Evolutionary conservation across 2,797 vertebrate genomes (phyloP), one percentile per base, ranked within the genome.

Genomic region (Protosalanx chinensis): DNA sequence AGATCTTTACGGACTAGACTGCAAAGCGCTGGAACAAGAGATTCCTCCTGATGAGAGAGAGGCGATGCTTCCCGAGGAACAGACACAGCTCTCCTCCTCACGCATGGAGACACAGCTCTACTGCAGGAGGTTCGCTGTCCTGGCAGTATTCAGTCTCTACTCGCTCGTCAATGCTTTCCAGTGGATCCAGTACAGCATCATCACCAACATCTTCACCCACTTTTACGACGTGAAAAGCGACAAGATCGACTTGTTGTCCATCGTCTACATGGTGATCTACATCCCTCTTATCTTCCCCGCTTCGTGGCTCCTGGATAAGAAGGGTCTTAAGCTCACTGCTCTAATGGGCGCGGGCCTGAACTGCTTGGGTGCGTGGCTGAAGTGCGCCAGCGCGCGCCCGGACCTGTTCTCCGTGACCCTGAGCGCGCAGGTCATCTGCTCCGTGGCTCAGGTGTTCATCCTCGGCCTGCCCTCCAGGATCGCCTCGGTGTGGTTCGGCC

Each of bases 111-210:
- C 90, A 0, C 75, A 72, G 18, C 88, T 97, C 18, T 96, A 93
- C 46, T 4, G 74, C 73, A 89, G 87, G 71, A 88, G 97, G 29
- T 95, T 98, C 80, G 88, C 78, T 1, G 95, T 98, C 68, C 91
- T 99, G 13, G 57, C 84, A 0, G 88, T 96, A 0, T 98, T 99
- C 92, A 95, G 96, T 87, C 88, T 95, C 74, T 98, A 93, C 87
- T 99, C 97, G 0, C 89, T 98, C 78, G 89, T 96, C 68, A 98
- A 99, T 88, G 95, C 96, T 66, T 99, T 97, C 81, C 97, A 99
- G 83, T 98, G 97, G 97, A 99, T 99, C 89, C 96, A 98, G 78
- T 98, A 98, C 93, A 96, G 96, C 93, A 98, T 96, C 92, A 92
- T 98, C 85, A 74, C 91, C 85, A 95, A 93, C 82, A 87, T 98